Evolutionary conservation across 1,140 invertebrate genomes (phyloP), one percentile per base, ranked within the genome.

Genomic region (Euschistus heros): DNA sequence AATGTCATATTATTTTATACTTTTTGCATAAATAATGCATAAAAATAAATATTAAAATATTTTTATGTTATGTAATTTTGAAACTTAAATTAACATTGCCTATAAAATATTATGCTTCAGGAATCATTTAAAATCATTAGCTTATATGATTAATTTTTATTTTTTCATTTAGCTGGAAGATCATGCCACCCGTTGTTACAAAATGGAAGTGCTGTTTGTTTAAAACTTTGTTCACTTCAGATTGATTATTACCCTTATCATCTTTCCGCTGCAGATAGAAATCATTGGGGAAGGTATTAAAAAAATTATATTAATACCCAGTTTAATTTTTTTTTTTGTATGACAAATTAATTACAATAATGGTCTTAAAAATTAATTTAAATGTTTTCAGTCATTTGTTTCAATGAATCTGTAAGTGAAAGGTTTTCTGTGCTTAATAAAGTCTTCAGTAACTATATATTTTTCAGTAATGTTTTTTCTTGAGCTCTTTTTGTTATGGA

Each of bases 171-270:
- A 91, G 89, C 81, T 76, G 90, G 90, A 7, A 80, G 90, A 68
- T 93, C 90, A 1, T 80, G 82, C 61, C 86, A 92, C 80, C 89
- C 91, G 0, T 85, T 89, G 60, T 74, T 96, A 50, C 84, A 88
- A 70, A 87, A 89, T 66, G 94, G 94, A 20, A 95, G 92, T 4
- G 92, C 94, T n/a, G 77, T 98, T 65, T 95, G 98, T 79, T 86
- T 98, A 46, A 88, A 88, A 6, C 75, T 99, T 22, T 81, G 84
- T n/a, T 83, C 87, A 74, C 87, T 98, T 73, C 87, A 94, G 75
- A 78, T 98, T 13, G 96, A 98, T 76, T 91, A 94, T 74, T 99
- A 98, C 79, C 96, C 96, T 0, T 98, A 96, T 80, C 93, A 97
- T 76, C 83, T 93, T 71, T 92, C 94, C 65, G 84, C 86, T 73